Base-by-base conservation (phyloP, 2,888 invertebrate genomes). In the Drosophila macrospina region DNA sequence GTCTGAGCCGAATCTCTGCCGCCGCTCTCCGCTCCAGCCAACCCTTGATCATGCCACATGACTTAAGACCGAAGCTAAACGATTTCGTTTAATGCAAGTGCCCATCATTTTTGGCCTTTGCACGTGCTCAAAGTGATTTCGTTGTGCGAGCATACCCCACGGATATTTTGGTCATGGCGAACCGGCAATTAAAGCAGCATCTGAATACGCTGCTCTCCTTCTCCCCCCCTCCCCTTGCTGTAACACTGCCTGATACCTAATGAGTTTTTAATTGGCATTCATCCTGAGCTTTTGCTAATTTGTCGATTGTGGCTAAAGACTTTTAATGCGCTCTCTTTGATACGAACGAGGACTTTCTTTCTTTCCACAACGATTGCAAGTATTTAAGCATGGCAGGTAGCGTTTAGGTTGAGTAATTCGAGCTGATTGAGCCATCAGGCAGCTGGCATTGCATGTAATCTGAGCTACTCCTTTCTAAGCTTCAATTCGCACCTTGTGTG, bases 31-130 rank as follows among this genome's bases (percentile, higher is more conserved):
- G 15, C 11, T 11, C 4, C 36, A 6, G 15, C n/a, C 20, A 44
- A 28, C 10, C 65, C n/a, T 26, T 50, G 36, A 34, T 20, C 47
- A n/a, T 34, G 8, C n/a, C 30, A 20, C 56, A 13, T 39, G 44
- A 32, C 20, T 68, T 66, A 59, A 69, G 77, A 47, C 59, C 51
- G 37, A 45, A 61, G 54, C 87, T 83, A 83, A 83, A 83, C 83
- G 83, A 86, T 85, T 83, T 85, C 83, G 82, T 81, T 83, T 87
- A 83, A 84, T 83, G 85, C 83, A 87, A 83, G 79, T 83, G 83
- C 87, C 83, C 87, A 83, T 87, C 87, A 87, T 81, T 83, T 84
- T 60, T 44, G 67, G 73, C 63, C 61, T 36, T 50, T 86, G 74
- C 82, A 83, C 87, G 87, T 83, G 83, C 83, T 83, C 63, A 66